Evolutionary conservation across 2,888 invertebrate genomes (phyloP).

Genomic region (Corbicula japonica): DNA sequence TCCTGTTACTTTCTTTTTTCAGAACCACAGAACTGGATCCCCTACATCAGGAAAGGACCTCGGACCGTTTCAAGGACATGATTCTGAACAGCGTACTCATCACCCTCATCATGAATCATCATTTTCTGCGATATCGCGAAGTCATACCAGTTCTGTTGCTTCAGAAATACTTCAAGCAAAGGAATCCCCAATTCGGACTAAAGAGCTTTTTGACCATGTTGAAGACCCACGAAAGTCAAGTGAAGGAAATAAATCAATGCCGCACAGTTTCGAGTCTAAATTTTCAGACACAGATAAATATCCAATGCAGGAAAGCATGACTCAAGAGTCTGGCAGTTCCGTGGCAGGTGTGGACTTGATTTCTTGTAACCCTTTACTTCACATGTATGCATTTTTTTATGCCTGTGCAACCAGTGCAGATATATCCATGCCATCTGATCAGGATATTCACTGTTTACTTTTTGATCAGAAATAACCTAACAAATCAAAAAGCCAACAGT

Average conservation of each 20-base stretch:
- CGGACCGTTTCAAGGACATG: constrained; percentile 38
- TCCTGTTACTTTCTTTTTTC: neutral
- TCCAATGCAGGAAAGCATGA: constrained; percentile 57
- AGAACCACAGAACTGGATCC: constrained; percentile 56
- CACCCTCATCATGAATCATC: constrained; percentile 15
- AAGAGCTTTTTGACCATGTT: constrained; percentile 41
- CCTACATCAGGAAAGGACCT: constrained; percentile 57
- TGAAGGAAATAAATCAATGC: constrained; percentile 30
- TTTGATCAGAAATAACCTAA: too few species aligned
- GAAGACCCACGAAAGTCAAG: constrained; percentile 25
- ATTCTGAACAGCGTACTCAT: constrained; percentile 46
- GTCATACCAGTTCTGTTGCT: constrained; percentile 21
- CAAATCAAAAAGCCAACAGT: too few species aligned
- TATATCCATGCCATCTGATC: too few species aligned
- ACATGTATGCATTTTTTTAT: too few species aligned
- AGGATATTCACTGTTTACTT: too few species aligned
- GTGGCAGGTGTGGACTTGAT: constrained; percentile 23
- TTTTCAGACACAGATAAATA: constrained; percentile 32
- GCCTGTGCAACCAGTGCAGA: too few species aligned
- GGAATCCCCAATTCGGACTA: constrained; percentile 41
- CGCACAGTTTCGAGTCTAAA: constrained; percentile 4
- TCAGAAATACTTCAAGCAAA: constrained; percentile 17
- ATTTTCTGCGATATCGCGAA: constrained; percentile 4
- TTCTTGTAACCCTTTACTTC: too few species aligned
- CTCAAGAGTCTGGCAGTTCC: constrained; percentile 11